A percentile compares a stretch with the other conserved stretches of the same genome.
phyloP scores from a whole-genome alignment of 2,797 vertebrate genomes.

The Rhinella marina region DNA sequence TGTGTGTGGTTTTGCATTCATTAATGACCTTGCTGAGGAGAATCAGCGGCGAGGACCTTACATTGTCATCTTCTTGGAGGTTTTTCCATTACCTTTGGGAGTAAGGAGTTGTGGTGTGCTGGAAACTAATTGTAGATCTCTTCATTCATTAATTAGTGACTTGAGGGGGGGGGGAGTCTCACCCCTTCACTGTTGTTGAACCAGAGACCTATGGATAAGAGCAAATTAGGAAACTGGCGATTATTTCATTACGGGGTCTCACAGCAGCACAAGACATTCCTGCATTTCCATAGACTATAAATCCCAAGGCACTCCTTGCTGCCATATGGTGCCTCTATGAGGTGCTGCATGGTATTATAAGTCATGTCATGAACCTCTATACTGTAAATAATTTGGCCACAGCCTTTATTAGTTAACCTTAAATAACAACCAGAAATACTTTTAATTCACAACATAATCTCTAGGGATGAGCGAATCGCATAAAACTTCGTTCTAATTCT shows the following conservation, averaged over 20 bases:
- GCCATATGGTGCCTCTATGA: neutral
- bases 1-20: conserved; percentile 64
- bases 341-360: no score
- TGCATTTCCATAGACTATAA: no score
- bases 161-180: neutral
- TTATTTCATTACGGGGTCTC: no score
- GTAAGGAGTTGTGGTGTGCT: neutral
- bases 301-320: neutral
- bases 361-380: no score
- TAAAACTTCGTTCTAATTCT: no score
- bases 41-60: neutral
- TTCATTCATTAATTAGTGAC: conserved; percentile 14
- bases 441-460: no score
- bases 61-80: neutral
- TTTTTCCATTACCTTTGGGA: conserved; percentile 21
- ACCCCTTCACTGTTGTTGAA: neutral
- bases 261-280: no score
- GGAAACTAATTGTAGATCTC: conserved; percentile 30
- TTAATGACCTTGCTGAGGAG: conserved; percentile 47
- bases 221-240: neutral
- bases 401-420: no score
- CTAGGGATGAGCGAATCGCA: no score
- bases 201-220: neutral
- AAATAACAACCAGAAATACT: no score
- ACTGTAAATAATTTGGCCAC: no score